Evolutionary conservation across 2,888 invertebrate genomes (phyloP), one percentile per base, ranked within the genome.

Genomic region (Tupiocoris notatus): DNA sequence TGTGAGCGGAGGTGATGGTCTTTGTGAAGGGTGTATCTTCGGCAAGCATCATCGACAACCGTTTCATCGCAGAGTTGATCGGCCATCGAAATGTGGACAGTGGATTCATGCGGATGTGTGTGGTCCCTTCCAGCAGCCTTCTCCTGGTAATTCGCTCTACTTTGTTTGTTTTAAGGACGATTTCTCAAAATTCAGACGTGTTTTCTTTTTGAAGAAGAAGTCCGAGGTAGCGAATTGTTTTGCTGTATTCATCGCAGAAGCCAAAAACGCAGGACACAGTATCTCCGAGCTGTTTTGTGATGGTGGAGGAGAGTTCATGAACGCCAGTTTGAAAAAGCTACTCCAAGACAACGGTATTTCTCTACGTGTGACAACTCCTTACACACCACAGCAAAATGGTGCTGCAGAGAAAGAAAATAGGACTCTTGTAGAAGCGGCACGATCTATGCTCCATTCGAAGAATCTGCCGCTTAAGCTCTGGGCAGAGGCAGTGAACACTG

Each of bases 391-490:
- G 59, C 59, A 59, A 59, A 59, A 59, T 59, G 59, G 59, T 17
- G 59, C 59, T 20, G 20, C 17, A 9, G 59, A 59, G n/a, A 3
- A n/a, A 2, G 67, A 67, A 20, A 67, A 67, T 21, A 9, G 67
- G 22, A 67, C 67, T 1, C 57, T 67, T 17, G 67, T 67, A 56
- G 67, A 67, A n/a, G 54, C 67, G 1, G 67, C 67, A 57, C 2
- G 67, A 6, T 21, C 67, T 2, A 56, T 57, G 57, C 54, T 67
- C 17, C 57, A 67, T 57, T 3, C 67, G 2, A 18, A 67, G 24
- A 12, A 65, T 65, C 24, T 65, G 25, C 65, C 65, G 1, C 3
- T 23, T 22, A 65, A 65, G 18, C 65, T 65, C 7, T 57, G 67
- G 67, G 56, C 67, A 21, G 67, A 67, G 18, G n/a, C n/a, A n/a